These are phyloP conservation scores for Trissoscelio sp. DNA, from an alignment of 2,888 invertebrate species.

Conservation along the genomic window DNA sequence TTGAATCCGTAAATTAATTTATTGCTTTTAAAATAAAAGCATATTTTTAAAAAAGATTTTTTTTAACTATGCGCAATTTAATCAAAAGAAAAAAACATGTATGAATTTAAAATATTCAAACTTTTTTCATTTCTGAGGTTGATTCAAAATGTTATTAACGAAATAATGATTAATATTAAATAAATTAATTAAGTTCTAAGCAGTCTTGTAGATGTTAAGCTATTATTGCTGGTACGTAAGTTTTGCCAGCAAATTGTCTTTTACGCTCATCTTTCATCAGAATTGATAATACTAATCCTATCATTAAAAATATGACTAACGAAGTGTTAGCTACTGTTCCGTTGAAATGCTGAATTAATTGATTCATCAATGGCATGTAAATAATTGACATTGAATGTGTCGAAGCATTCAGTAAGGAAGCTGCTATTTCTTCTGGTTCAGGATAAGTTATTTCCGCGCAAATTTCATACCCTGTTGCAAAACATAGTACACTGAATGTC, in stretches of 20 bases:
- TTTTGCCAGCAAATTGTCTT: slow-evolving; percentile 54
- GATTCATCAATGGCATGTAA: slow-evolving; percentile 72
- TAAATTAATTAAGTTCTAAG: too few relatives aligned
- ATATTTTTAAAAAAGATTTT: too few relatives aligned
- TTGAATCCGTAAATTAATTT: too few relatives aligned
- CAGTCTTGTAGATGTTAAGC: slow-evolving; percentile 53
- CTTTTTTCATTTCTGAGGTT: too few relatives aligned
- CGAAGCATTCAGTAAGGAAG: slow-evolving; percentile 87
- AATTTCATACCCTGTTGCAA: slow-evolving; percentile 89
- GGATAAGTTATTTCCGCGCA: slow-evolving; percentile 89
- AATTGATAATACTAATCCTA: slow-evolving; percentile 41
- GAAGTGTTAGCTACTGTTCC: slow-evolving; percentile 73
- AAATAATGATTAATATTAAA: too few relatives aligned
- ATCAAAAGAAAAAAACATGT: too few relatives aligned
- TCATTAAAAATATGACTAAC: slow-evolving; percentile 34
- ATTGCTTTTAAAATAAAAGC: too few relatives aligned
- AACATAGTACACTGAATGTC: slow-evolving; percentile 89
- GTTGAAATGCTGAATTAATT: slow-evolving; percentile 69
- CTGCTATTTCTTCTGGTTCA: slow-evolving; percentile 87
- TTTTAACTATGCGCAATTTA: too few relatives aligned
- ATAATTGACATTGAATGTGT: slow-evolving; percentile 73
- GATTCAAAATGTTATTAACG: too few relatives aligned
- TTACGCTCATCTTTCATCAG: slow-evolving; percentile 60
- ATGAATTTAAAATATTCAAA: too few relatives aligned
- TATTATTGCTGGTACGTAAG: slow-evolving; percentile 12